Evolutionary conservation across 2,888 invertebrate genomes (phyloP).

Genomic region (Schizotus pectinicornis): DNA sequence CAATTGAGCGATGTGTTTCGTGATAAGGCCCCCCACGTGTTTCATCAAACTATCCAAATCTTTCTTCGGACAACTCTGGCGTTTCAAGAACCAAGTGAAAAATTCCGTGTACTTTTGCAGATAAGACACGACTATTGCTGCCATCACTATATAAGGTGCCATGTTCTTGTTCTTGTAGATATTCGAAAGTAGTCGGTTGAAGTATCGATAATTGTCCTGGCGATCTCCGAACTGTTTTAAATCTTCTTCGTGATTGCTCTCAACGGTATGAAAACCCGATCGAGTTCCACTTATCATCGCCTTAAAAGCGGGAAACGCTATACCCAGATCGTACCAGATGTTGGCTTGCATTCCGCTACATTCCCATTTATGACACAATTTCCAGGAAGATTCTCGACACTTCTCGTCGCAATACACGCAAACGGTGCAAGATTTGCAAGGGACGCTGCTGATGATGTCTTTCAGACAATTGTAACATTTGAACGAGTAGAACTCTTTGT

Average conservation of each 20-base stretch:
- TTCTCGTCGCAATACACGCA: conserved; percentile 71
- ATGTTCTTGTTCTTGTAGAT: conserved; percentile 70
- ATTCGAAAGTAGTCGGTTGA: conserved; percentile 76
- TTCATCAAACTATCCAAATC: conserved; percentile 51
- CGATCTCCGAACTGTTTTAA: conserved; percentile 57
- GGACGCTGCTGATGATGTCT: conserved; percentile 65
- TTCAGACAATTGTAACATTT: conserved; percentile 78
- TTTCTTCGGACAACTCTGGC: conserved; percentile 50
- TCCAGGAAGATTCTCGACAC: conserved; percentile 66
- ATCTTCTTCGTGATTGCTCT: conserved; percentile 53
- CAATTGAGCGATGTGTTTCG: conserved; percentile 81
- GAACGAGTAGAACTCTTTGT: conserved; percentile 58
- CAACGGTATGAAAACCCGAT: conserved; percentile 54
- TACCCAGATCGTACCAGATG: conserved; percentile 74
- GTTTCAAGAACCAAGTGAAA: conserved; percentile 62
- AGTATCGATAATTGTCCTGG: conserved; percentile 65
- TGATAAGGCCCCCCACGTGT: conserved; percentile 68
- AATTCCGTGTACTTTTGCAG: conserved; percentile 70
- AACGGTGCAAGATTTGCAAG: conserved; percentile 71
- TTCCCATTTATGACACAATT: conserved; percentile 72
- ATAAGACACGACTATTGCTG: conserved; percentile 70
- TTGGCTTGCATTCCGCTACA: conserved; percentile 69
- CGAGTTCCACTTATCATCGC: conserved; percentile 64
- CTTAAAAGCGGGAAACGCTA: conserved; percentile 78
- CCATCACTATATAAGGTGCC: conserved; percentile 74